phyloP scores from a whole-genome alignment of 2,113 vertebrate genomes.

The Gracilinanus agilis region DNA sequence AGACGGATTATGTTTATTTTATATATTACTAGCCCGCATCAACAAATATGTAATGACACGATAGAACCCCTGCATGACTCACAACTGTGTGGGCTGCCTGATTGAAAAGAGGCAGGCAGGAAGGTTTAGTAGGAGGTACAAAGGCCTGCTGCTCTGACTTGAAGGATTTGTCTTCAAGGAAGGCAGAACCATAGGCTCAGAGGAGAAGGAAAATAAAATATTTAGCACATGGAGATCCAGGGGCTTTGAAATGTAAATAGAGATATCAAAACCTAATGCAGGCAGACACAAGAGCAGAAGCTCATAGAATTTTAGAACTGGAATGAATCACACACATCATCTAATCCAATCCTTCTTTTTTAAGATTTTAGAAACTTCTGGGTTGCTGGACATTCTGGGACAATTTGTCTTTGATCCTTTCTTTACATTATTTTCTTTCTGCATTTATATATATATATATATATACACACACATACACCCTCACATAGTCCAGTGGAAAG shows the following conservation, averaged over 20 bases:
- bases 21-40: constrained; percentile 40
- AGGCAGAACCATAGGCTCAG: constrained; percentile 59
- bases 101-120: constrained; percentile 60
- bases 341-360: not conserved
- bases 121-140: constrained; percentile 62
- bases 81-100: constrained; percentile 65
- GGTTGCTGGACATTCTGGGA: not conserved
- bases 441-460: no score
- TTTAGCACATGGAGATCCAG: not conserved
- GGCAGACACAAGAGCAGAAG: not conserved
- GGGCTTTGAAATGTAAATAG: not conserved
- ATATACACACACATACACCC: no score
- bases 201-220: constrained; percentile 58
- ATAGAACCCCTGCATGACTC: constrained; percentile 75
- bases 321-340: not conserved
- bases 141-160: constrained; percentile 65
- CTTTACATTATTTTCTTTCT: constrained; percentile 31
- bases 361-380: not conserved
- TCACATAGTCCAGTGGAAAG: not conserved
- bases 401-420: constrained; percentile 52
- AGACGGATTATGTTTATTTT: constrained; percentile 59
- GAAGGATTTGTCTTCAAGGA: constrained; percentile 63
- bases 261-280: not conserved
- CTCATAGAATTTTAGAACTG: not conserved
- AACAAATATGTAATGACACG: constrained; percentile 57